Evolutionary conservation across 2,888 invertebrate genomes (phyloP), one percentile per base, ranked within the genome.

Genomic region (Hoplodrina ambigua): DNA sequence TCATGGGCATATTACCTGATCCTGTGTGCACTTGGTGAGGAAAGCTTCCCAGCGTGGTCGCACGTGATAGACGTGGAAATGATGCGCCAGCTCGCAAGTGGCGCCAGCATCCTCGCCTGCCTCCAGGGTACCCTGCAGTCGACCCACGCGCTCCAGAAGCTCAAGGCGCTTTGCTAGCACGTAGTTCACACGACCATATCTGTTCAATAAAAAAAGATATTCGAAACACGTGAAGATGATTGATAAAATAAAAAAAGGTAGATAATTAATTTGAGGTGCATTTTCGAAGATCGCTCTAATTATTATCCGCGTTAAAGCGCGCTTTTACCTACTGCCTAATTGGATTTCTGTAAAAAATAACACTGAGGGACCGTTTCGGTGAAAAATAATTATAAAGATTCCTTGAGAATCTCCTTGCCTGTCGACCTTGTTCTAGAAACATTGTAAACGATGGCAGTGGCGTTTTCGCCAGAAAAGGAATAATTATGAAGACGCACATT

Each of bases 141-240:
- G 97, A 78, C 98, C 98, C 15, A 99, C 99, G 90, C 98, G 97
- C 85, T 97, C 97, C 4, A 99, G 96, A 25, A 99, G 95, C 88
- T 99, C 98, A 81, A 99, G 93, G 8, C 99, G 97, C 93, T 99
- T 99, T 0, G 99, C 98, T 58, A 99, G 95, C 55, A 99, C 99
- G 94, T 99, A 99, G 96, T 99, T 99, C 2, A 99, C 99, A 67
- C 99, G 97, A 0, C 99, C 99, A 92, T 99, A 99, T 90, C 98
- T 97, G 85, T 53, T 33, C 5, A 61, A 50, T 11, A 19, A 6
- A 19, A n/a, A 46, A 57, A 52, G 17, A 15, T 37, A 20, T 10
- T 41, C 1, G 4, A 49, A n/a, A 33, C 7, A 30, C 0, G 33
- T 49, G 0, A 13, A 11, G 19, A 20, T 56, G 11, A 13, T 41